phyloP scores from a whole-genome alignment of 2,888 invertebrate species.

The Anaspis maculata region DNA sequence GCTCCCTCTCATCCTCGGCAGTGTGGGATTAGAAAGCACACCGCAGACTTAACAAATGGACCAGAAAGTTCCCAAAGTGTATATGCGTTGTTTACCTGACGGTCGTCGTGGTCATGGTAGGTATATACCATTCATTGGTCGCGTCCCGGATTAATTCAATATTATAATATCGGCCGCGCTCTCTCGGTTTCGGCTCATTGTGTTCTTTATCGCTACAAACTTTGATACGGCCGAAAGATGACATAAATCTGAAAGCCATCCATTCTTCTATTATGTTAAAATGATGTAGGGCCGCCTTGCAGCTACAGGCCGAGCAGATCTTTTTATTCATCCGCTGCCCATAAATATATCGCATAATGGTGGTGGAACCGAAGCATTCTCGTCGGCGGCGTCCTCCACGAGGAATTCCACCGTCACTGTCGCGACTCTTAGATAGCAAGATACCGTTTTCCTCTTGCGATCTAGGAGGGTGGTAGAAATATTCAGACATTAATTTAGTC shows the following conservation, averaged over 20 bases:
- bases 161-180: conserved; percentile 23
- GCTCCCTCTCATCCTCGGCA: too few species aligned
- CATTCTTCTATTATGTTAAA: conserved; percentile 40
- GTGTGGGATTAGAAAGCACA: too few species aligned
- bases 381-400: too few species aligned
- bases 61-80: too few species aligned
- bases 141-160: conserved; percentile 26
- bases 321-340: conserved; percentile 30
- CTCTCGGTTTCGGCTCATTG: conserved; percentile 27
- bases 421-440: too few species aligned
- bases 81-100: too few species aligned
- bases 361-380: conserved; percentile 22
- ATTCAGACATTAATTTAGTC: too few species aligned
- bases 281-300: conserved; percentile 38
- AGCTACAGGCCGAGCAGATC: conserved; percentile 23
- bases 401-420: conserved; percentile 17
- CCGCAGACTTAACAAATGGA: too few species aligned
- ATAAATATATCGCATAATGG: conserved; percentile 33
- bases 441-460: too few species aligned
- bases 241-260: conserved; percentile 42
- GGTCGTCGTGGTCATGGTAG: too few species aligned
- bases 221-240: conserved; percentile 41
- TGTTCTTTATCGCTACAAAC: conserved; percentile 32
- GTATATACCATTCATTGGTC: too few species aligned
- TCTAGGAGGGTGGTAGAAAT: too few species aligned